Evolutionary conservation across 2,113 vertebrate species (phyloP), one percentile per base, ranked within the genome.

Genomic region (Felis chaus): DNA sequence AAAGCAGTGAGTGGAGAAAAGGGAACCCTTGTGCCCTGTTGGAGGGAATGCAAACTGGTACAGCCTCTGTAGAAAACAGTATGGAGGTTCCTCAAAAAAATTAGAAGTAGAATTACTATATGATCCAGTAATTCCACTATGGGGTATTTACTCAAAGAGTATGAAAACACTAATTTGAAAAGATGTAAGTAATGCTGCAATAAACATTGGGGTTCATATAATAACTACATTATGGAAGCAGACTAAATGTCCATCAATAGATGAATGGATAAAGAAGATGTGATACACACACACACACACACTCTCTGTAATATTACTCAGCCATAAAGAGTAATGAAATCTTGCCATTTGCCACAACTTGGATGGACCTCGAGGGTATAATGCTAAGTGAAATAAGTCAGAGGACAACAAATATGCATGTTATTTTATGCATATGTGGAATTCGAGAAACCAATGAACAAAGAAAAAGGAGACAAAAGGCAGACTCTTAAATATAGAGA

Each of bases 251-350:
- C n/a, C 3, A 8, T 68, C 66, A 71, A 2, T n/a, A 71, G n/a
- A 71, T 36, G 18, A 19, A 9, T 36, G 18, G 68, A 36, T 18
- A n/a, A 68, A 68, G 7, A 71, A 71, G 31, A 21, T 71, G 68
- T 36, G n/a, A 18, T 33, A 29, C 65, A 1, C 21, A 0, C 69
- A 15, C 7, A 8, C 13, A 3, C 9, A 5, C 8, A 19, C 8
- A 16, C 36, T 36, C 36, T 36, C 36, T 36, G 25, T 27, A 45
- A 29, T 76, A 45, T 18, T 45, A 15, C 73, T 76, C 25, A 76
- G 39, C 14, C 73, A 9, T 76, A 76, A 76, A 76, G 48, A 76
- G 25, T 39, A 45, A 76, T 48, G 41, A 48, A 76, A 48, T 76
- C 41, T 76, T 76, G 25, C 14, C 27, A 76, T 76, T 48, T 48